phyloP scores from a whole-genome alignment of 1,140 invertebrate genomes.

The Meloidogyne floridensis region DNA sequence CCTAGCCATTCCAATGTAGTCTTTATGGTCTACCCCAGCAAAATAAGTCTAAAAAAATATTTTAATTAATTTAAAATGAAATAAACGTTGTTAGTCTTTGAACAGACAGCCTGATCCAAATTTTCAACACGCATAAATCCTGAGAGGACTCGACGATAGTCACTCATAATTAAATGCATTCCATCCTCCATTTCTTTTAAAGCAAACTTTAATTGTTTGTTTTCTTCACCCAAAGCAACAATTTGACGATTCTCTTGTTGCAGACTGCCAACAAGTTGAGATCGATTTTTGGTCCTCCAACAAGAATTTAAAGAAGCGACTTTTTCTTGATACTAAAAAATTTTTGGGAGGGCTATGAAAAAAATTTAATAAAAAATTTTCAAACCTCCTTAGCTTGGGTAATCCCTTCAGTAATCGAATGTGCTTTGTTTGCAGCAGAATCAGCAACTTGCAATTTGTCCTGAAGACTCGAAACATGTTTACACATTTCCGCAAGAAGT shows the following conservation, averaged over 20 bases:
- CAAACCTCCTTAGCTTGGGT: constrained; percentile 44
- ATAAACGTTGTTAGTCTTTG: constrained; percentile 22
- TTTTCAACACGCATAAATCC: constrained; percentile 33
- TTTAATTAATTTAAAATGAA: neutral
- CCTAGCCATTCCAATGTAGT: constrained; percentile 20
- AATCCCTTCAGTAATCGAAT: constrained; percentile 44
- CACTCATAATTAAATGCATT: constrained; percentile 38
- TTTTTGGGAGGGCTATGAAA: constrained; percentile 3
- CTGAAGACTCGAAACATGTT: constrained; percentile 41
- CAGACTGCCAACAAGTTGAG: constrained; percentile 30
- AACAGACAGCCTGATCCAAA: constrained; percentile 24
- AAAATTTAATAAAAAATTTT: neutral
- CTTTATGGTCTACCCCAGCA: constrained; percentile 17
- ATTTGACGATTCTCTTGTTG: constrained; percentile 45
- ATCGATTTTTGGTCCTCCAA: constrained; percentile 41
- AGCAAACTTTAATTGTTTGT: constrained; percentile 29
- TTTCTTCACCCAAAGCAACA: constrained; percentile 42
- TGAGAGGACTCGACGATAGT: constrained; percentile 36
- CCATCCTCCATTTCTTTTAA: constrained; percentile 37
- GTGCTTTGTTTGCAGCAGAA: constrained; percentile 40
- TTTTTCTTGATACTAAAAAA: constrained; percentile 47
- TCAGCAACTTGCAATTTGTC: constrained; percentile 36
- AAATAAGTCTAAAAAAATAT: constrained; percentile 24
- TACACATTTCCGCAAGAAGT: constrained; percentile 38
- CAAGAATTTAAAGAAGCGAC: constrained; percentile 38